phyloP scores from a whole-genome alignment of 2,888 invertebrate genomes.

The Timema cristinae region DNA sequence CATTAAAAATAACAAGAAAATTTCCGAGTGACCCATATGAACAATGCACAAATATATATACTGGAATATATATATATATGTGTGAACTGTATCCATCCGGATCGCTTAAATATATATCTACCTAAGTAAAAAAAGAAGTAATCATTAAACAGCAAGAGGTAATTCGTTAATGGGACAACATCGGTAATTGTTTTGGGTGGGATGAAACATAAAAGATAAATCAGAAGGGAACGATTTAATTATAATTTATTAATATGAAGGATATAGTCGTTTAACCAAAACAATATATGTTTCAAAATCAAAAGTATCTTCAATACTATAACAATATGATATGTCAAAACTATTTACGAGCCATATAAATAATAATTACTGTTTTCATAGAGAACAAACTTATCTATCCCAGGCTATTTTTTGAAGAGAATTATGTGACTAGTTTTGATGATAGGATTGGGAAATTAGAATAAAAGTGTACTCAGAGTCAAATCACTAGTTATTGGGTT shows the following conservation, averaged over 20 bases:
- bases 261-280: too few relatives aligned
- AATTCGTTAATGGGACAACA: too few relatives aligned
- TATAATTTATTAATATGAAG: too few relatives aligned
- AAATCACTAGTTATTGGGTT: neutral
- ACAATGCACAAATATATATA: neutral
- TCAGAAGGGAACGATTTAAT: too few relatives aligned
- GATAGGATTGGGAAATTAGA: neutral
- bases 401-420: neutral
- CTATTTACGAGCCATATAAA: neutral
- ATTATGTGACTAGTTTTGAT: neutral
- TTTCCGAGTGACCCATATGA: too few relatives aligned
- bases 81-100: neutral
- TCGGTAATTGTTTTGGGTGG: too few relatives aligned
- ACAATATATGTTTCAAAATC: neutral
- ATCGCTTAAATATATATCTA: neutral
- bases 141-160: too few relatives aligned
- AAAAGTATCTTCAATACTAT: neutral
- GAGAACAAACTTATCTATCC: neutral
- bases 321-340: neutral
- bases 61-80: neutral
- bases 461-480: neutral
- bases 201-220: too few relatives aligned
- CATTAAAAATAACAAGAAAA: too few relatives aligned
- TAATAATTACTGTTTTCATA: neutral
- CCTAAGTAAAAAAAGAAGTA: too few relatives aligned